phyloP scores from a whole-genome alignment of 2,797 vertebrate species.

The Petrocephalus sullivani region DNA sequence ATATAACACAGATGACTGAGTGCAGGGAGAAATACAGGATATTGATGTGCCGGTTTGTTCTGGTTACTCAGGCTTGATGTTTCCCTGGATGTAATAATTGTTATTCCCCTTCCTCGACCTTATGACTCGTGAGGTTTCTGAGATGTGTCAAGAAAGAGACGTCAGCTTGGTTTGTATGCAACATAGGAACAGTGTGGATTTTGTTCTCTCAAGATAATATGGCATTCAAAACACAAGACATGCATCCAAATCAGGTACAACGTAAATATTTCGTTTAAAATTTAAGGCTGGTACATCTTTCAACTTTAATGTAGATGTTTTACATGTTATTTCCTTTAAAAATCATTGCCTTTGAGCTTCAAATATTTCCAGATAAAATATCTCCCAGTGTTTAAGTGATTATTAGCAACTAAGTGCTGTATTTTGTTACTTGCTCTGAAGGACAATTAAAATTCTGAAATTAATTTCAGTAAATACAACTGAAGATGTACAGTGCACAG shows the following conservation, averaged over 20 bases:
- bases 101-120: not conserved
- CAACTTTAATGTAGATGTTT: no score
- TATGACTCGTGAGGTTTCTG: not conserved
- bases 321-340: no score
- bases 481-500: not conserved
- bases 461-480: not conserved
- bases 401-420: not conserved
- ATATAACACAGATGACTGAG: constrained; percentile 57
- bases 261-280: not conserved
- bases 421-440: not conserved
- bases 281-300: no score
- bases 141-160: not conserved
- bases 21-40: constrained; percentile 46
- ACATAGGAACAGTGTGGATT: not conserved
- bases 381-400: not conserved
- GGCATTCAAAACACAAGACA: not conserved
- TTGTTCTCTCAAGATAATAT: not conserved
- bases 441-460: not conserved
- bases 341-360: not conserved
- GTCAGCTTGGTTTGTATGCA: not conserved
- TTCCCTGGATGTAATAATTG: not conserved
- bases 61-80: constrained; percentile 40
- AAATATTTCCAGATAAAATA: not conserved
- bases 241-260: not conserved
- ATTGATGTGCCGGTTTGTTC: constrained; percentile 33